phyloP scores from a whole-genome alignment of 2,797 vertebrate species.

The Ctenosaura bakeri region DNA sequence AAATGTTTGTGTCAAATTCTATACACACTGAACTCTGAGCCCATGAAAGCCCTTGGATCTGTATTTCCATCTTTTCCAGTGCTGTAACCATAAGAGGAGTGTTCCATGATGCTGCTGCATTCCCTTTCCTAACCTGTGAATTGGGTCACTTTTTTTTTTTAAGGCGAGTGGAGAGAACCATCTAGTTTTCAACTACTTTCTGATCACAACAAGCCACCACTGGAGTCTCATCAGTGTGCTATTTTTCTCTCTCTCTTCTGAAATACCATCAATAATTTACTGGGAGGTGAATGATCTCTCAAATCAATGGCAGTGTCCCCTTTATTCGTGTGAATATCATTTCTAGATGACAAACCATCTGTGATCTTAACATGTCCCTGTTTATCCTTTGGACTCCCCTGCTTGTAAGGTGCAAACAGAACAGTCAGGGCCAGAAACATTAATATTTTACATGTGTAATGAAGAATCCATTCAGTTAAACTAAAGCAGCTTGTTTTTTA shows the following conservation, averaged over 20 bases:
- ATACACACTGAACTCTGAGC: not conserved
- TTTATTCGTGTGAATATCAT: conserved; percentile 54
- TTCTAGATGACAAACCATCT: conserved; percentile 78
- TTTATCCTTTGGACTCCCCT: conserved; percentile 71
- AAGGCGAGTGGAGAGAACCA: not conserved
- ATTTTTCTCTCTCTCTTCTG: conserved; percentile 50
- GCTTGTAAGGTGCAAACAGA: conserved; percentile 75
- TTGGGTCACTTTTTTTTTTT: conserved; percentile 21
- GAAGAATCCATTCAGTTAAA: conserved; percentile 66
- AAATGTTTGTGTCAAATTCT: not conserved
- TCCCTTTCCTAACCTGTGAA: not conserved
- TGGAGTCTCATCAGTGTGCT: conserved; percentile 58
- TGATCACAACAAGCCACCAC: conserved; percentile 50
- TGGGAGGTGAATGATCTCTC: conserved; percentile 68
- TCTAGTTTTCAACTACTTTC: conserved; percentile 35
- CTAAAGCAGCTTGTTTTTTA: conserved; percentile 22
- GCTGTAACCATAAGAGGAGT: not conserved
- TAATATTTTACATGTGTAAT: conserved; percentile 83
- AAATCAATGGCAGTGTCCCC: conserved; percentile 73
- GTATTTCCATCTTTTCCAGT: not conserved
- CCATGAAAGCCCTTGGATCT: not conserved
- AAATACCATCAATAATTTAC: conserved; percentile 79
- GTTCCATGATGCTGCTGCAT: conserved; percentile 11
- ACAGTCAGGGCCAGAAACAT: conserved; percentile 78
- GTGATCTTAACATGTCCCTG: conserved; percentile 70